Percentiles rank a stretch among this genome's conserved stretches.
These are phyloP conservation scores for Capreolus pygargus DNA, from an alignment of 2,113 vertebrate species.

Conservation along the genomic window DNA sequence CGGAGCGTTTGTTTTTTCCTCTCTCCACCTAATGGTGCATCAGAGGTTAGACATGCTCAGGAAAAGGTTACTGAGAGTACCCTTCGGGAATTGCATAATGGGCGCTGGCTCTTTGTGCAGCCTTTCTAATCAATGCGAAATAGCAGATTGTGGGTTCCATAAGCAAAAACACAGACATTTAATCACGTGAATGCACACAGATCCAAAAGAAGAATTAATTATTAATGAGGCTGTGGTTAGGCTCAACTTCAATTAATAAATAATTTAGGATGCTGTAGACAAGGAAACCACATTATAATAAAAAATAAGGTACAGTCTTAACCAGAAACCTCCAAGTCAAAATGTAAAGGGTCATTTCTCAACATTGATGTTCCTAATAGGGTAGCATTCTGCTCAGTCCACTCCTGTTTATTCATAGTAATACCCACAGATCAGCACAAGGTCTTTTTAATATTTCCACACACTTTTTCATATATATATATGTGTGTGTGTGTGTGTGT, in stretches of 20 bases:
- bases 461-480: neutral
- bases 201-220: slow-evolving; percentile 63
- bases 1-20: slow-evolving; percentile 26
- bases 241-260: slow-evolving; percentile 75
- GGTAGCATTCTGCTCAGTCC: neutral
- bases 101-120: slow-evolving; percentile 21
- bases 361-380: slow-evolving; percentile 20
- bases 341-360: slow-evolving; percentile 54
- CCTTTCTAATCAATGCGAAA: slow-evolving; percentile 66
- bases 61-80: slow-evolving; percentile 28
- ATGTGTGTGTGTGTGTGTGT: no score
- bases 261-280: slow-evolving; percentile 58
- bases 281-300: slow-evolving; percentile 50
- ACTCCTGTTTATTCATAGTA: neutral
- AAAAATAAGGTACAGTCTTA: slow-evolving; percentile 50
- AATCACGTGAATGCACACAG: slow-evolving; percentile 66
- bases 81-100: slow-evolving; percentile 66
- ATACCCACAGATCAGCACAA: neutral
- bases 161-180: slow-evolving; percentile 67
- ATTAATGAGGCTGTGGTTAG: slow-evolving; percentile 69
- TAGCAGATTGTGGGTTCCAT: slow-evolving; percentile 60
- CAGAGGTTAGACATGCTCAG: slow-evolving; percentile 54
- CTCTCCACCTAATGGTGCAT: slow-evolving; percentile 53
- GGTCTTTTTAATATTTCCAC: slow-evolving; percentile 9
- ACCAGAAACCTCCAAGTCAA: slow-evolving; percentile 28